Base-by-base conservation (phyloP, 2,797 vertebrate genomes). In the Clarias pachynema region DNA sequence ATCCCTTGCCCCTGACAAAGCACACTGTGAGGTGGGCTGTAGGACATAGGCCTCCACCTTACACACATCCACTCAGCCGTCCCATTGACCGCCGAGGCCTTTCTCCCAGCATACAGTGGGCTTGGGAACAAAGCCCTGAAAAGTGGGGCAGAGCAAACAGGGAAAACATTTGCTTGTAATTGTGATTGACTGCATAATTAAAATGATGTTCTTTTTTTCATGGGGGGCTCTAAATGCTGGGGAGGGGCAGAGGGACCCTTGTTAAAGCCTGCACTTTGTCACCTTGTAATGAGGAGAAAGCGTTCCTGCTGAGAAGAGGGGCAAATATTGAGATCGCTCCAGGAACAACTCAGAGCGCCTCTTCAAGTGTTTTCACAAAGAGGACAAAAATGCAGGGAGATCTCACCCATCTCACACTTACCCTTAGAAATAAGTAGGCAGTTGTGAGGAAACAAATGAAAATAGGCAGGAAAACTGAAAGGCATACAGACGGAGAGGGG, bases 161-260 rank as follows among this genome's bases (percentile, higher is more conserved):
- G 97, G 98, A 98, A 99, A 99, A 99, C 98, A 98, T 98, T 98
- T 97, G 97, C 97, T 98, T 98, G 97, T 98, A 99, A 99, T 99
- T 98, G 98, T 98, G 98, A 99, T 98, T 98, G 98, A 98, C 98
- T 97, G 97, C 96, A 97, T 97, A 98, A 99, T 98, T 97, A 98
- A 98, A 99, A 99, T 98, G 97, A 99, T 99, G 98, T 99, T 99
- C 98, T 99, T 99, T 99, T 99, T 97, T 96, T 96, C 95, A 95
- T 44, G 79, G 83, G 85, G 88, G 86, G 83, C 83, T 86, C 86
- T 87, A 87, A 89, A 90, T 85, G 85, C 86, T 56, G 77, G 88
- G 88, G 87, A 90, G 89, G 88, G 86, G 89, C 87, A 89, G 86
- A 86, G 83, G 87, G 89, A 89, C 88, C 86, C 89, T 88, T 88